A percentile compares a stretch with the other conserved stretches of the same genome.
Conservation (phyloP, 2,797 vertebrate genomes). For the Labroides dimidiatus region DNA sequence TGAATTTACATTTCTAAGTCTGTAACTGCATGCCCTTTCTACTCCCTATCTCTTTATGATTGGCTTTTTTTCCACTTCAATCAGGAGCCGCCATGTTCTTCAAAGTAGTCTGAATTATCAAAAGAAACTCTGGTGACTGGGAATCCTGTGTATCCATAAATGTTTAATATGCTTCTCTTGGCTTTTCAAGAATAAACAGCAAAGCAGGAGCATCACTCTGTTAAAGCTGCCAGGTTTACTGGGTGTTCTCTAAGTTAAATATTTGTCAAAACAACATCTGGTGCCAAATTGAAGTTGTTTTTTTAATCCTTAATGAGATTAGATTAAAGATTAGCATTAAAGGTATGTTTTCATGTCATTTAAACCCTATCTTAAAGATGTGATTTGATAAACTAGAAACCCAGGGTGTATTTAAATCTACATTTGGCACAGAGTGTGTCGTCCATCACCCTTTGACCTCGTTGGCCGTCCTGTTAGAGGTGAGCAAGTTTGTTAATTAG, state of each 20-base stretch:
- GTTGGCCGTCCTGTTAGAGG: constrained; percentile 50
- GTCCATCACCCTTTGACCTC: constrained; percentile 64
- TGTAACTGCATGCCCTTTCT: constrained; percentile 20
- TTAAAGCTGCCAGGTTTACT: constrained; percentile 26
- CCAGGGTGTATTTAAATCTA: constrained; percentile 54
- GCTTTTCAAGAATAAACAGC: constrained; percentile 2
- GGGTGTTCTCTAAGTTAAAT: constrained; percentile 10
- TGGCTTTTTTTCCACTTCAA: constrained; percentile 12
- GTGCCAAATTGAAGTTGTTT: constrained; percentile 14
- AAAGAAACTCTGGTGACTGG: constrained; percentile 32
- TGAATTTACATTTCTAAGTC: constrained; percentile 61
- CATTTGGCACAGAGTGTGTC: constrained; percentile 36
- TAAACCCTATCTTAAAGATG: constrained; percentile 46
- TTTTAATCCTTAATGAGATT: constrained; percentile 36
- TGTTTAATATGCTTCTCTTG: constrained; percentile 34
- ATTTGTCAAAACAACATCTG: constrained; percentile 33
- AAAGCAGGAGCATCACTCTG: background rate
- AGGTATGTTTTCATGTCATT: constrained; percentile 50
- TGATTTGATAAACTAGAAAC: constrained; percentile 37
- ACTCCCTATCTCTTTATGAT: background rate
- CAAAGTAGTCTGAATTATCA: constrained; percentile 45
- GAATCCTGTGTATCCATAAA: constrained; percentile 32
- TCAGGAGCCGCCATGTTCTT: constrained; percentile 33
- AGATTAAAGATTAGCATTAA: too few species aligned
- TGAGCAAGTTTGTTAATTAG: constrained; percentile 72